Evolutionary conservation across 1,140 invertebrate species (phyloP).

Genomic region (Asobara japonica): DNA sequence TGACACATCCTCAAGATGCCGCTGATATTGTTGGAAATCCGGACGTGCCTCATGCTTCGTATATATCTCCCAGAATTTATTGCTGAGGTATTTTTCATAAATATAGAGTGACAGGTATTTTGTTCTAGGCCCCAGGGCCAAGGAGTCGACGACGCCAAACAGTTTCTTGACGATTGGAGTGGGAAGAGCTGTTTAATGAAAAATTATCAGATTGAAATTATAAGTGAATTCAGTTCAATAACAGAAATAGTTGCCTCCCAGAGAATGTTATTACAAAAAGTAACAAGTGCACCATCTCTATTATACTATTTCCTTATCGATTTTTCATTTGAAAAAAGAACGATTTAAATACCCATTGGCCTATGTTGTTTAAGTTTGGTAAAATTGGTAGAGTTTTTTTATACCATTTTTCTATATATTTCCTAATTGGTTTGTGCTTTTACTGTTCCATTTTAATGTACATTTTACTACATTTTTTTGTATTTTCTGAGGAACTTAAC

Average conservation of each 20-base stretch:
- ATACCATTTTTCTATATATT: no score
- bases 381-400: no score
- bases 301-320: no score
- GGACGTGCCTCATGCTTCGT: conserved; percentile 12
- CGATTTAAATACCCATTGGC: no score
- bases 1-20: conserved; percentile 36
- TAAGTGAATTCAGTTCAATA: background rate
- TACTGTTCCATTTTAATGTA: no score
- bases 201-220: background rate
- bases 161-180: conserved; percentile 42
- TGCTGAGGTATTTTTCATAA: conserved; percentile 54
- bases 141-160: conserved; percentile 47
- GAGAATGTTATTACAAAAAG: no score
- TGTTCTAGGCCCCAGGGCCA: conserved; percentile 43
- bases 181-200: conserved; percentile 43
- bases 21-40: conserved; percentile 25
- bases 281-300: no score
- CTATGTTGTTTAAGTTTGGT: no score
- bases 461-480: no score
- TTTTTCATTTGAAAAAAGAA: no score
- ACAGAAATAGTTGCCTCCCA: background rate
- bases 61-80: conserved; percentile 48
- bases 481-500: background rate
- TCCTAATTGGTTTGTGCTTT: no score
- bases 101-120: conserved; percentile 56